Percentiles rank a stretch among this genome's conserved stretches.
These are phyloP conservation scores for Alethe castanea DNA, from an alignment of 2,113 vertebrate genomes.

Conservation along the genomic window DNA sequence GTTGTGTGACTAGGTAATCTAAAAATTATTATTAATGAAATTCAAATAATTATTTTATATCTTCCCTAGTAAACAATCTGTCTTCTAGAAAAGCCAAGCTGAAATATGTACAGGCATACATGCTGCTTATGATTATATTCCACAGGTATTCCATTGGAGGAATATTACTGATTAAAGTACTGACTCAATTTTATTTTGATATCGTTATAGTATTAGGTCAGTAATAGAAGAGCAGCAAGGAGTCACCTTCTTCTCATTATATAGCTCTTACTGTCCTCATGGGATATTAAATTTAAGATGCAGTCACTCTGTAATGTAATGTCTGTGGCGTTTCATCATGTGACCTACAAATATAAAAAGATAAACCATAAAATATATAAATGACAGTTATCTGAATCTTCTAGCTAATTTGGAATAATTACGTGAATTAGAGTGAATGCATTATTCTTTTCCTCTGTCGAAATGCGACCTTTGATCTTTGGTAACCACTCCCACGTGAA, in stretches of 20 bases:
- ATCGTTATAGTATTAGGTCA: not conserved
- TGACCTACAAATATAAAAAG: constrained; percentile 3
- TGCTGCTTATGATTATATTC: not conserved
- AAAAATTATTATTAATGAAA: not conserved
- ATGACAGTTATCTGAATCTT: not conserved
- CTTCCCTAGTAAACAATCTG: not conserved
- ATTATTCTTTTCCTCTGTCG: constrained; percentile 2
- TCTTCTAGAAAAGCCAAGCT: not conserved
- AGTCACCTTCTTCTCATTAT: not conserved
- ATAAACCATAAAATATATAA: not conserved
- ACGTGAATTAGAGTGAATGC: not conserved
- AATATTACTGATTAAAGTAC: not conserved
- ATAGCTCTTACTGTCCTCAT: not conserved
- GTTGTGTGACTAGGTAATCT: not conserved
- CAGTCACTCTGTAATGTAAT: not conserved
- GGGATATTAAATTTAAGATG: not conserved
- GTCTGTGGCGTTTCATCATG: not conserved
- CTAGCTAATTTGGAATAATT: constrained; percentile 16
- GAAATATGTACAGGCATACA: not conserved
- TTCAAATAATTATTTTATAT: not conserved
- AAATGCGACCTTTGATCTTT: constrained; percentile 36
- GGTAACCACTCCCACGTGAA: not conserved
- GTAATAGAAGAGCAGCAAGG: not conserved
- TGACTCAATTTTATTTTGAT: not conserved
- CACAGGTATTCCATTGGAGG: not conserved